Percentiles rank a stretch among this genome's conserved stretches.
phyloP scores from a whole-genome alignment of 2,113 vertebrate genomes.

The Corvus moneduloides region DNA sequence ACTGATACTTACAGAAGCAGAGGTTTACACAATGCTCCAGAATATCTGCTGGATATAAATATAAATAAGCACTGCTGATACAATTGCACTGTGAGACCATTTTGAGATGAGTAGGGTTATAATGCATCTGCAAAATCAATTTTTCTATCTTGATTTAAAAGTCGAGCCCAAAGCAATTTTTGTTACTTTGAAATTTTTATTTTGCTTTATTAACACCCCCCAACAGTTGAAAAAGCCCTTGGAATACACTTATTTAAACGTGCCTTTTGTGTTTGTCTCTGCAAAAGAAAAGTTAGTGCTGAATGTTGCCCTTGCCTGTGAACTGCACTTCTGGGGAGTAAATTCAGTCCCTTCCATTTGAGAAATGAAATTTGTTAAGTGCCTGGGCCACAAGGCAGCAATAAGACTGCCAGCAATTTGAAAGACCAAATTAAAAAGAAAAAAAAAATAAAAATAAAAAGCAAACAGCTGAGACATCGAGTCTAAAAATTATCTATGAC shows the following conservation, averaged over 20 bases:
- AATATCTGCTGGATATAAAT: background rate
- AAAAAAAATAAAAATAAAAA: background rate
- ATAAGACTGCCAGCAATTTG: slow-evolving; percentile 58
- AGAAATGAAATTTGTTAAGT: slow-evolving; percentile 65
- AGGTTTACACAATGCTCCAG: background rate
- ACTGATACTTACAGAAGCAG: background rate
- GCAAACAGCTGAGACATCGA: slow-evolving; percentile 54
- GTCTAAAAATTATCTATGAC: slow-evolving; percentile 49
- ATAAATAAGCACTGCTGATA: background rate
- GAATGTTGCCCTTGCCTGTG: background rate
- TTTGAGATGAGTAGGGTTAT: background rate
- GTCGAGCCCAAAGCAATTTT: background rate
- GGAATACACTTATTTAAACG: background rate
- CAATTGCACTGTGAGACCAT: background rate
- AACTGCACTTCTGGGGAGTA: slow-evolving; percentile 9
- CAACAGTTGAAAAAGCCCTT: background rate
- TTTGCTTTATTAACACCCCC: background rate
- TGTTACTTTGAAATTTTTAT: background rate
- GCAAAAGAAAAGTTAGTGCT: background rate
- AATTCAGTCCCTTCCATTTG: slow-evolving; percentile 21
- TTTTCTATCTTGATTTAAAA: background rate
- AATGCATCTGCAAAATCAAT: background rate
- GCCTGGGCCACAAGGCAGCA: slow-evolving; percentile 56
- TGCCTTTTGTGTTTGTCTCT: background rate
- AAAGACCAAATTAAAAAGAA: slow-evolving; percentile 63